phyloP scores from a whole-genome alignment of 2,888 invertebrate species.

The Erebia aethiops region DNA sequence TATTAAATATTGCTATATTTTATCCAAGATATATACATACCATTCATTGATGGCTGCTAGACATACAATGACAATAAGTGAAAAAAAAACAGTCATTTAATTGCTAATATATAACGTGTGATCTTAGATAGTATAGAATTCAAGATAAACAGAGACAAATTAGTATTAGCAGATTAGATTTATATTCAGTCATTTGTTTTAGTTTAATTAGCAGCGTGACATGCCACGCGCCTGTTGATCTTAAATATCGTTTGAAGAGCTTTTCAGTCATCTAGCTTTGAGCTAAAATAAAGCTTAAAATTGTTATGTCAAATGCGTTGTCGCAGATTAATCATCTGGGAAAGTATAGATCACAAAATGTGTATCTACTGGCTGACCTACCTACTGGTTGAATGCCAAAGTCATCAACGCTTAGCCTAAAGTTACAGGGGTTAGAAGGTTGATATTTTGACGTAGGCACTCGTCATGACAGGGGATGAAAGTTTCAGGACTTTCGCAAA shows the following conservation, averaged over 20 bases:
- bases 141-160: constrained; percentile 15
- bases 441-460: too few species aligned
- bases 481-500: too few species aligned
- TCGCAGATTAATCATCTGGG: neutral
- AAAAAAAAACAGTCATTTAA: neutral
- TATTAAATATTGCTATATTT: neutral
- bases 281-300: neutral
- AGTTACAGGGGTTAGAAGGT: too few species aligned
- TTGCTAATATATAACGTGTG: neutral
- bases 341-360: neutral
- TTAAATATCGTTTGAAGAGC: neutral
- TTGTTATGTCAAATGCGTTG: neutral
- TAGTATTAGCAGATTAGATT: constrained; percentile 6
- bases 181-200: constrained; percentile 5
- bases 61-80: neutral
- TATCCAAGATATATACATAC: neutral
- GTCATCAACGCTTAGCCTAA: too few species aligned
- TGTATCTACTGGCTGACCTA: too few species aligned
- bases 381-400: too few species aligned
- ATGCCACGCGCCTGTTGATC: constrained; percentile 2
- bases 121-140: neutral
- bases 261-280: neutral
- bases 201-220: neutral
- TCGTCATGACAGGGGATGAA: too few species aligned
- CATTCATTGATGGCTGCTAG: neutral